Evolutionary conservation across 2,113 vertebrate genomes (phyloP).

Genomic region (Geothlypis trichas): DNA sequence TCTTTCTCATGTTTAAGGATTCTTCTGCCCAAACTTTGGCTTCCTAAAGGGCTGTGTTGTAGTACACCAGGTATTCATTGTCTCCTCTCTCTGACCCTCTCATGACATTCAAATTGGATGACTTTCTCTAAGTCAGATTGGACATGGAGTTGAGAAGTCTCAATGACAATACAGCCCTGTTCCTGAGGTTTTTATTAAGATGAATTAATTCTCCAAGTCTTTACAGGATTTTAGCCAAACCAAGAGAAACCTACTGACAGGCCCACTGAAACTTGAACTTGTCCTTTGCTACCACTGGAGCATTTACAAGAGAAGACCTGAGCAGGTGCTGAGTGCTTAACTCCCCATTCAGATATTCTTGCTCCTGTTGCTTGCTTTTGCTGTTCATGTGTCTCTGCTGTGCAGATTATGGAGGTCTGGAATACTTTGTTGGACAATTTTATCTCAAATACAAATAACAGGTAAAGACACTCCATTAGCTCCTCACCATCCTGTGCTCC

Average conservation of each 20-base stretch:
- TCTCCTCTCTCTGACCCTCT: neutral
- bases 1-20: neutral
- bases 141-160: neutral
- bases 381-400: neutral
- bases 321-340: neutral
- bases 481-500: neutral
- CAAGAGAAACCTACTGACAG: neutral
- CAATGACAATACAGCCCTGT: neutral
- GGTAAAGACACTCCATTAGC: neutral
- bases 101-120: neutral
- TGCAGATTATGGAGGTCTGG: neutral
- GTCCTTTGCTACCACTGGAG: neutral
- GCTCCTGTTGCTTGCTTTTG: neutral
- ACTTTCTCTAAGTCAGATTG: neutral
- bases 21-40: neutral
- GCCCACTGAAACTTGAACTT: neutral
- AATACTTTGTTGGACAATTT: neutral
- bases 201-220: neutral
- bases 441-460: neutral
- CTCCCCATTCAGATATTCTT: neutral
- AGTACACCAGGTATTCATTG: neutral
- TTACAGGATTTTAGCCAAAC: neutral
- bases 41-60: neutral
- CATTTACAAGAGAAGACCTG: neutral
- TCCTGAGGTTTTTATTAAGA: neutral